These are phyloP conservation scores for Heliopora coerulea DNA, from an alignment of 92 coral and sea anemone genomes.

Conservation along the genomic window DNA sequence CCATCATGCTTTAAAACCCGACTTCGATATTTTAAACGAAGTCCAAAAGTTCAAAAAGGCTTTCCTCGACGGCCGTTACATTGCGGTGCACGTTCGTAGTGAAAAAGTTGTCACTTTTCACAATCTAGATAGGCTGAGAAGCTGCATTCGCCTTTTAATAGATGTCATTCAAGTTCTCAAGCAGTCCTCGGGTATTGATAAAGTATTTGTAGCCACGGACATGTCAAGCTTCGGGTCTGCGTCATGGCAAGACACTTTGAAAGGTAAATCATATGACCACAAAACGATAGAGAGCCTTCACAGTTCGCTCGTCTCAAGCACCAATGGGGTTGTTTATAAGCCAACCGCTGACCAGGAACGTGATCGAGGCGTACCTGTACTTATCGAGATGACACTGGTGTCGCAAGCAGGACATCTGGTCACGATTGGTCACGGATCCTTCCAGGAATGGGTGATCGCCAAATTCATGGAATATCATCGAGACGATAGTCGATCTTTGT, in stretches of 20 bases:
- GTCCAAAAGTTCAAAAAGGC: slow-evolving; percentile 4
- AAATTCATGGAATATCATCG: slow-evolving; percentile 65
- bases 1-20: slow-evolving; percentile 60
- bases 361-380: slow-evolving; percentile 87
- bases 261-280: neutral
- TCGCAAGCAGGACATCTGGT: slow-evolving; percentile 71
- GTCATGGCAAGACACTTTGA: slow-evolving; percentile 47
- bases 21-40: slow-evolving; percentile 55
- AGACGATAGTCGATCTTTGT: neutral
- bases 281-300: slow-evolving; percentile 44
- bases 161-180: slow-evolving; percentile 53
- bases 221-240: slow-evolving; percentile 81
- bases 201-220: slow-evolving; percentile 81
- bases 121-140: slow-evolving; percentile 57
- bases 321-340: slow-evolving; percentile 40
- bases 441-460: slow-evolving; percentile 86
- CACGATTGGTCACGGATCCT: slow-evolving; percentile 89
- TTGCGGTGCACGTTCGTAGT: slow-evolving; percentile 79
- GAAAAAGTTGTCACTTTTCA: slow-evolving; percentile 83
- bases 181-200: slow-evolving; percentile 9
- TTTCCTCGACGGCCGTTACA: slow-evolving; percentile 46
- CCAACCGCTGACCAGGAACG: slow-evolving; percentile 54
- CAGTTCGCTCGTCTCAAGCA: slow-evolving; percentile 46
- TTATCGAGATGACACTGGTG: slow-evolving; percentile 77
- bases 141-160: slow-evolving; percentile 58